These are phyloP conservation scores for Emydocephalus ijimae DNA, from an alignment of 2,113 vertebrate genomes.

Conservation along the genomic window DNA sequence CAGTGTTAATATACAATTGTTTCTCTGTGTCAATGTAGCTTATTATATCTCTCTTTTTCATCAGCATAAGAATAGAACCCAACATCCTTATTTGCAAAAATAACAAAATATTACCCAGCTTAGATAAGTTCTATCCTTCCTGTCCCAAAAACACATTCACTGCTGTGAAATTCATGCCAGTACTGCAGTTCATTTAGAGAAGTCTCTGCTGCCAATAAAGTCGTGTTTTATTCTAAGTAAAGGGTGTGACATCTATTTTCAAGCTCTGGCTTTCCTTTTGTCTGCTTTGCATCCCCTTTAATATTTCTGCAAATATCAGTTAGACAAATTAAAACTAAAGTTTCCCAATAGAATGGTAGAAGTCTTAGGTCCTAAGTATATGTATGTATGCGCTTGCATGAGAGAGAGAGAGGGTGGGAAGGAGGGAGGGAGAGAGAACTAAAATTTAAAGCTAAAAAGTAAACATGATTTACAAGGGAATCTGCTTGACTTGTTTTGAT, in stretches of 20 bases:
- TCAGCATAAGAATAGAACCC: not conserved
- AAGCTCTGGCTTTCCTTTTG: constrained; percentile 42
- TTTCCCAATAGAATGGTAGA: not conserved
- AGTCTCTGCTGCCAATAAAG: not conserved
- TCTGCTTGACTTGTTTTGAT: not conserved
- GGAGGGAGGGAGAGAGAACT: not conserved
- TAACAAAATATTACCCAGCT: not conserved
- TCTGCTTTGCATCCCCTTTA: constrained; percentile 30
- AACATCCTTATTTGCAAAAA: not conserved
- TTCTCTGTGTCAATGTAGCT: not conserved
- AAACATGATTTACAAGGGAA: not conserved
- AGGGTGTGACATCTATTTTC: constrained; percentile 34
- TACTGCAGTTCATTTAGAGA: not conserved
- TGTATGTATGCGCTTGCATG: not conserved
- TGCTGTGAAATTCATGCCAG: not conserved
- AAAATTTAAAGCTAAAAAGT: not conserved
- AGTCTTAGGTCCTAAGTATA: not conserved
- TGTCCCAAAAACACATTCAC: not conserved
- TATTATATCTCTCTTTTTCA: not conserved
- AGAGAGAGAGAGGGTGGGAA: no score
- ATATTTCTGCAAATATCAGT: constrained; percentile 46
- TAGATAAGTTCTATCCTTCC: not conserved
- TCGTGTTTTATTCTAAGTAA: constrained; percentile 27
- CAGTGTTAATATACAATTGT: fast-evolving
- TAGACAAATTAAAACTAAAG: constrained; percentile 41